Evolutionary conservation across 2,113 vertebrate species (phyloP).

Genomic region (Anhinga anhinga): DNA sequence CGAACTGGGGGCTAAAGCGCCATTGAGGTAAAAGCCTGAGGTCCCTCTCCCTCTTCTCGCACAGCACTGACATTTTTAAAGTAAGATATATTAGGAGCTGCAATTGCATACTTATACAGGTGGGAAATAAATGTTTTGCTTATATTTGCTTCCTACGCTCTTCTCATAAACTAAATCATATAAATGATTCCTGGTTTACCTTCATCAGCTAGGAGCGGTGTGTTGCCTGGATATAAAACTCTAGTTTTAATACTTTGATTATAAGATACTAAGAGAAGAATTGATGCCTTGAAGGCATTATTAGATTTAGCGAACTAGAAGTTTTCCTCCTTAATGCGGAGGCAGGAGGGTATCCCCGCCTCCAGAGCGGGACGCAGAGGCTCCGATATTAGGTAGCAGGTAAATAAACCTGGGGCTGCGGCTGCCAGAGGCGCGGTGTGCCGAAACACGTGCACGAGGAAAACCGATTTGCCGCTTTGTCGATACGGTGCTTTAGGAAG

Average conservation of each 20-base stretch:
- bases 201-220: neutral
- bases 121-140: neutral
- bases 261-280: neutral
- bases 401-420: accelerated
- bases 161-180: neutral
- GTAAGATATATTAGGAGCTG: neutral
- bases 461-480: neutral
- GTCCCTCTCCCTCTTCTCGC: neutral
- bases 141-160: neutral
- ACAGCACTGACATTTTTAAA: neutral
- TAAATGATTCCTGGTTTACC: neutral
- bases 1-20: neutral
- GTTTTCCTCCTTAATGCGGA: neutral
- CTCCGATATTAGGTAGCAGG: neutral
- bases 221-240: neutral
- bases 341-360: neutral
- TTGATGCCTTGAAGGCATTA: neutral
- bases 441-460: accelerated
- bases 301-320: neutral
- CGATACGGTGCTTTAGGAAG: accelerated
- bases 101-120: neutral
- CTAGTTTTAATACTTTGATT: neutral
- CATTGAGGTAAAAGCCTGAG: neutral
- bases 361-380: neutral
- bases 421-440: neutral